Conservation (phyloP, 2,113 vertebrate species). For the Lepidothrix coronata region DNA sequence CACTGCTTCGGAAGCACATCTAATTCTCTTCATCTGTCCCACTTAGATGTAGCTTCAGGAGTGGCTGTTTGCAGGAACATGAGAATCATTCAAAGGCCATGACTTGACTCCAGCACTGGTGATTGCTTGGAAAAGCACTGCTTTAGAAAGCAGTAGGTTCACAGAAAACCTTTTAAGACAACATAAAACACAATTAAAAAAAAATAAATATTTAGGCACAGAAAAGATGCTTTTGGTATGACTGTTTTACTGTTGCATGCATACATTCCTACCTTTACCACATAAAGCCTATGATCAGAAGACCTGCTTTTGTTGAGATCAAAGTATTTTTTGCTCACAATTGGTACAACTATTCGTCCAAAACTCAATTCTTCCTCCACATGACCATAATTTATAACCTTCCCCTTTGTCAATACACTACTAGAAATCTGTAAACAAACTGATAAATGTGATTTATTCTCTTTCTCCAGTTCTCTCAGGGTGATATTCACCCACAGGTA, state of each 20-base stretch:
- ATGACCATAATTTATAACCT: not conserved
- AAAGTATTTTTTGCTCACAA: not conserved
- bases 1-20: not conserved
- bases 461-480: not conserved
- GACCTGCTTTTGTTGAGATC: not conserved
- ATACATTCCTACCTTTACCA: not conserved
- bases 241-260: not conserved
- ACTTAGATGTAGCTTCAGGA: not conserved
- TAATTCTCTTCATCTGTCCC: not conserved
- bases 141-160: not conserved
- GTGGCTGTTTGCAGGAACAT: not conserved
- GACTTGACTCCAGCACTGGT: not conserved
- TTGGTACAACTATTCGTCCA: not conserved
- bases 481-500: not conserved
- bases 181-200: not conserved
- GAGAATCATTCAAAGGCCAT: not conserved
- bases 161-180: not conserved
- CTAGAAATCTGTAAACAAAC: not conserved
- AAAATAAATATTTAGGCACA: not conserved
- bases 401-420: not conserved
- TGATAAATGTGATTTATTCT: not conserved
- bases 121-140: not conserved
- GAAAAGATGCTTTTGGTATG: not conserved
- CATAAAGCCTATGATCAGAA: not conserved
- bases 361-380: not conserved